These are phyloP conservation scores for Cheilosia grossa DNA, from an alignment of 2,888 invertebrate species.

Conservation along the genomic window DNA sequence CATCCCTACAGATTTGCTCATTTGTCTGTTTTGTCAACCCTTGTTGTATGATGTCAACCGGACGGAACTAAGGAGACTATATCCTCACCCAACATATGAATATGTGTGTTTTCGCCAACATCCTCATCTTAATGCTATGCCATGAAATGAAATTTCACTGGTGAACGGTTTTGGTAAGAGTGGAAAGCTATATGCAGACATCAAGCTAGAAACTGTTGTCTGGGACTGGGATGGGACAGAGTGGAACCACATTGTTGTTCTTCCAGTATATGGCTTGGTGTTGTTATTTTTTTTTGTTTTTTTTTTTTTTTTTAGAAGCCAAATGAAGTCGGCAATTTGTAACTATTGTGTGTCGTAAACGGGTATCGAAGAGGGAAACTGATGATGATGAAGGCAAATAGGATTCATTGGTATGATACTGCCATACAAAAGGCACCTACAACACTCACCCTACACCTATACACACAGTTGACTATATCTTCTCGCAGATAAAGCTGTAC, in stretches of 20 bases:
- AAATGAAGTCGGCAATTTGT: slow-evolving; percentile 62
- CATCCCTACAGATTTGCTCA: slow-evolving; percentile 56
- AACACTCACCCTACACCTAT: slow-evolving; percentile 22
- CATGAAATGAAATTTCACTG: slow-evolving; percentile 55
- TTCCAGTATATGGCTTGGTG: slow-evolving; percentile 12
- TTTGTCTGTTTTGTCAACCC: slow-evolving; percentile 63
- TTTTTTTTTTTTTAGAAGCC: slow-evolving; percentile 12
- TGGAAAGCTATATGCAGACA: slow-evolving; percentile 43
- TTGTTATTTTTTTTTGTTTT: neutral
- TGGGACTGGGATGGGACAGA: slow-evolving; percentile 1
- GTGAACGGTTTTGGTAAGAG: slow-evolving; percentile 31
- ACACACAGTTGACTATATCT: slow-evolving; percentile 11
- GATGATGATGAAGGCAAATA: slow-evolving; percentile 67
- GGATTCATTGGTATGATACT: slow-evolving; percentile 67
- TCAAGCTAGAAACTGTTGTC: slow-evolving; percentile 54
- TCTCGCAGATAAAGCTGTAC: slow-evolving; percentile 34
- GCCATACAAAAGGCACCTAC: slow-evolving; percentile 56
- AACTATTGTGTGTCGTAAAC: slow-evolving; percentile 54
- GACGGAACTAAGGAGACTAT: slow-evolving; percentile 34
- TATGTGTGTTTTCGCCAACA: slow-evolving; percentile 16
- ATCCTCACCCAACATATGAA: neutral
- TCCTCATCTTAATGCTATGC: slow-evolving; percentile 34
- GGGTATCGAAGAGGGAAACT: slow-evolving; percentile 38
- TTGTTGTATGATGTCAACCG: slow-evolving; percentile 56
- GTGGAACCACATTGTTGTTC: slow-evolving; percentile 48